Evolutionary conservation across 2,888 invertebrate species (phyloP), one percentile per base, ranked within the genome.

Genomic region (Scaptomyza parva): DNA sequence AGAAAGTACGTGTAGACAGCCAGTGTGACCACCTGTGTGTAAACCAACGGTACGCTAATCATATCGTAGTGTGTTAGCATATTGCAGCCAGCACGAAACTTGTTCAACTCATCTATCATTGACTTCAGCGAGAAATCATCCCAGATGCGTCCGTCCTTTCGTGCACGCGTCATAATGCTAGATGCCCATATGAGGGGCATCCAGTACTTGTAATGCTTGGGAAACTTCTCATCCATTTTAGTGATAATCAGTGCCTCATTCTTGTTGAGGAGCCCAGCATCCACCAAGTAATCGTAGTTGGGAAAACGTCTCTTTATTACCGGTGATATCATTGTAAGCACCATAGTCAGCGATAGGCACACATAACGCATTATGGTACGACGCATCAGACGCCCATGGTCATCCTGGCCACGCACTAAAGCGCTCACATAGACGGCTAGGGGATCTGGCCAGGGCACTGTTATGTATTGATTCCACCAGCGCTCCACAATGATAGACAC

Each of bases 91-190:
- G 95, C 95, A 74, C 97, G 93, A 88, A 97, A 97, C 88, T 95
- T 95, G 89, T 97, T 97, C 53, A 97, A 91, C 91, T 96, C 96
- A 87, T 97, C 96, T 73, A 97, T 94, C 63, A 98, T 94, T 1
- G 97, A 97, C 90, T 97, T 97, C 0, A 98, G 96, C 0, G 97
- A 97, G 89, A 97, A 97, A 91, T 98, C 98, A 80, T 97, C 97
- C 71, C 97, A 93, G 86, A 97, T 96, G 85, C 96, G 93, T 7
- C 97, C 97, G 91, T 97, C 97, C 89, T 96, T 97, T 8, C 97
- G 93, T 0, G 97, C 97, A 65, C 97, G 93, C 0, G 97, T 97
- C 65, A 97, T 95, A 81, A 97, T 96, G 90, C 96, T 96, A 1
- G 96, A 95, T 0, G 97, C 97, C 97, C 97, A 97, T 20, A 97